Evolutionary conservation across 2,888 invertebrate genomes (phyloP).

Genomic region (Julus scanicus): DNA sequence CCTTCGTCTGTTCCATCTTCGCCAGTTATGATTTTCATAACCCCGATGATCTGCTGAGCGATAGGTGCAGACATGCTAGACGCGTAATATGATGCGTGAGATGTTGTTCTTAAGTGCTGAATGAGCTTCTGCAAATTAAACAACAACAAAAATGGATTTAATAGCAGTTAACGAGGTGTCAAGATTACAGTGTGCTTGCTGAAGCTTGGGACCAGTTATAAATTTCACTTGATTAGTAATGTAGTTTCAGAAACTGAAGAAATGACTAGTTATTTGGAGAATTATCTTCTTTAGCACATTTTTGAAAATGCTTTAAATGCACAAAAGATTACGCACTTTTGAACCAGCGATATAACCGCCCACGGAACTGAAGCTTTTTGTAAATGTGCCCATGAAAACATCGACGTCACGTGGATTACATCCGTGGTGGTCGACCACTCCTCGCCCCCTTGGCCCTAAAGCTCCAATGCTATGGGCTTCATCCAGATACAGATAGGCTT

Average conservation of each 20-base stretch:
- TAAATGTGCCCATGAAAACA: constrained; percentile 72
- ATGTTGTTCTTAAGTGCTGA: constrained; percentile 78
- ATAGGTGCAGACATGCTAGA: constrained; percentile 90
- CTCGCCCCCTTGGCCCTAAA: constrained; percentile 69
- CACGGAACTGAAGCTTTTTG: constrained; percentile 70
- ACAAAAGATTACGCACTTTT: constrained; percentile 63
- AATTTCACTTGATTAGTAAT: no score
- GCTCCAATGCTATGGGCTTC: constrained; percentile 90
- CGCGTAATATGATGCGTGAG: constrained; percentile 89
- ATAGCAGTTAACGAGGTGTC: no score
- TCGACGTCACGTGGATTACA: constrained; percentile 69
- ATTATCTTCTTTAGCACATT: no score
- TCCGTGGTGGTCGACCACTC: constrained; percentile 70
- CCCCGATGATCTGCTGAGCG: constrained; percentile 89
- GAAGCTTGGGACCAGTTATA: no score
- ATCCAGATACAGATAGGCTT: constrained; percentile 95
- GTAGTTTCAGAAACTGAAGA: no score
- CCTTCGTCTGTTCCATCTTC: constrained; percentile 80
- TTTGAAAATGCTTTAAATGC: no score
- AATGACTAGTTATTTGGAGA: no score
- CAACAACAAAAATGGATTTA: no score
- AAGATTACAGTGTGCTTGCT: no score
- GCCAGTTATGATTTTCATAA: constrained; percentile 89
- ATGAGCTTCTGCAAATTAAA: constrained; percentile 74
- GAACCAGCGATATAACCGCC: constrained; percentile 71